Conservation (phyloP, 92 coral and sea anemone genomes). For the Scolanthus callimorphus region DNA sequence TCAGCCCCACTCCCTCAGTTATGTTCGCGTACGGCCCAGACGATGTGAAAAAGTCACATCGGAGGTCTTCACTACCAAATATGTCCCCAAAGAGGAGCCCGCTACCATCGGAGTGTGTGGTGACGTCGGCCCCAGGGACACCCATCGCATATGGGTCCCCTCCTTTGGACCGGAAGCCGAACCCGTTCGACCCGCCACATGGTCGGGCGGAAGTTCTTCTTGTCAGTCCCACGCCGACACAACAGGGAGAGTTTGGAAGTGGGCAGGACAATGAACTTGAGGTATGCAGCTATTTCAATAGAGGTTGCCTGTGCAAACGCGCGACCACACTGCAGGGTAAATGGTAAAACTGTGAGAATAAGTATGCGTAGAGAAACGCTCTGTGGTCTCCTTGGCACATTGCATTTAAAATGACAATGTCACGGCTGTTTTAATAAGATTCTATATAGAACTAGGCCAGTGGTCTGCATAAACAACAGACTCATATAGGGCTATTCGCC, state of each 20-base stretch:
- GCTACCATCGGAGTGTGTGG: slow-evolving; percentile 16
- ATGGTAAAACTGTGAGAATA: too few species aligned
- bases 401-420: too few species aligned
- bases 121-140: slow-evolving; percentile 52
- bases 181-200: slow-evolving; percentile 6
- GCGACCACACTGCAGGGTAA: too few species aligned
- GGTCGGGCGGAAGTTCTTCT: slow-evolving; percentile 21
- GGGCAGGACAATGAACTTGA: slow-evolving; percentile 3
- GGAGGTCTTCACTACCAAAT: slow-evolving; percentile 58
- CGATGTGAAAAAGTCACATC: slow-evolving; percentile 28
- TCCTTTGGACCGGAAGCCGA: slow-evolving; percentile 11
- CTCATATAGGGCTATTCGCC: too few species aligned
- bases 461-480: too few species aligned
- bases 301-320: too few species aligned
- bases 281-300: not conserved
- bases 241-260: slow-evolving; percentile 10
- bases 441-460: too few species aligned
- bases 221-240: slow-evolving; percentile 34
- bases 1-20: slow-evolving; percentile 66
- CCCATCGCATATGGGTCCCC: slow-evolving; percentile 44
- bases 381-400: too few species aligned
- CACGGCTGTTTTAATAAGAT: too few species aligned
- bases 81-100: slow-evolving; percentile 24
- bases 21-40: slow-evolving; percentile 23
- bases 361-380: too few species aligned